Percentiles rank a stretch among this genome's conserved stretches.
These are phyloP conservation scores for Rhegmatorhina hoffmannsi DNA, from an alignment of 2,113 vertebrate species.

Conservation along the genomic window DNA sequence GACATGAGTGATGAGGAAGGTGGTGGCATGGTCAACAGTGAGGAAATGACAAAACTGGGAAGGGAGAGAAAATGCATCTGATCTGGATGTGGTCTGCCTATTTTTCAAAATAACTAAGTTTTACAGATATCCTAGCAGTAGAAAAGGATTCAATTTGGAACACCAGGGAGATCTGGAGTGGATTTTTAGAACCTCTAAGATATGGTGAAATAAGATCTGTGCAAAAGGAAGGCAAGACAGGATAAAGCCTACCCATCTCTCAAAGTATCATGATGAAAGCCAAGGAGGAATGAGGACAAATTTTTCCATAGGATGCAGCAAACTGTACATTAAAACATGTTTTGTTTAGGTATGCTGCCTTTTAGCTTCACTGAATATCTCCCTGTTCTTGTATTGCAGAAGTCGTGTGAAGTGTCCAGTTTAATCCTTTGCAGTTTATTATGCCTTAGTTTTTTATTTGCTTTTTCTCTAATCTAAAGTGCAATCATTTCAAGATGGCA, in stretches of 20 bases:
- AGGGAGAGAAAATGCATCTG: neutral
- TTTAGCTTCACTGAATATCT: neutral
- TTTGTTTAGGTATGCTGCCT: neutral
- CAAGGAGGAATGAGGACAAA: neutral
- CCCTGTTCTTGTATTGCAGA: neutral
- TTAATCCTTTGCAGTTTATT: conserved; percentile 15
- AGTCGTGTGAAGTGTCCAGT: neutral
- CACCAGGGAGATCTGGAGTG: neutral
- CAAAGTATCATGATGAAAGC: fast-evolving
- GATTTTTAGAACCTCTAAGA: neutral
- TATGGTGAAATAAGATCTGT: neutral
- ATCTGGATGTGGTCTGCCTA: neutral
- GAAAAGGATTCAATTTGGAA: neutral
- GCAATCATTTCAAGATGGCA: conserved; percentile 5
- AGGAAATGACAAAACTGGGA: neutral
- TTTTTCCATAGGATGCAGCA: neutral
- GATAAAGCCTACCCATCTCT: neutral
- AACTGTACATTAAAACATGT: neutral
- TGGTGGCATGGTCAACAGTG: neutral
- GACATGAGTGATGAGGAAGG: neutral
- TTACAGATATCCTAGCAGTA: neutral
- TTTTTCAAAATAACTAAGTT: neutral
- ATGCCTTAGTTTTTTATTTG: conserved; percentile 20
- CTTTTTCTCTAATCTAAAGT: conserved; percentile 7
- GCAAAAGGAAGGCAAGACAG: neutral